These are phyloP conservation scores for Mamestra brassicae DNA, from an alignment of 2,888 invertebrate species.

Conservation along the genomic window DNA sequence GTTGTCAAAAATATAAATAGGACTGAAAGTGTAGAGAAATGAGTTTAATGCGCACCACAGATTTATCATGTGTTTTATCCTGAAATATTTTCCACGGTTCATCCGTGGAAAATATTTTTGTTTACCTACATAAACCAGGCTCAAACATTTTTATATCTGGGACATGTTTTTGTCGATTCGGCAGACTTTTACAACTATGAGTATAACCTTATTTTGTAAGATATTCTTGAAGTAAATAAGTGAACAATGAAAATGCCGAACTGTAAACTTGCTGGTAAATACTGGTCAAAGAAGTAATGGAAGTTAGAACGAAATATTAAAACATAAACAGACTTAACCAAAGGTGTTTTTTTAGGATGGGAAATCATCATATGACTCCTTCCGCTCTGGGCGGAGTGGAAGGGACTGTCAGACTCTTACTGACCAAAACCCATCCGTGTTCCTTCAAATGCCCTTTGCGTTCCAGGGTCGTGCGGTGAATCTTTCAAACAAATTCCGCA, in stretches of 20 bases:
- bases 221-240: not conserved
- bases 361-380: too few species aligned
- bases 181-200: constrained; percentile 5
- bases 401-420: too few species aligned
- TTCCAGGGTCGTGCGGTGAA: too few species aligned
- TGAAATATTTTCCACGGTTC: constrained; percentile 17
- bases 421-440: too few species aligned
- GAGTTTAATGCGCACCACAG: not conserved
- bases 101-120: constrained; percentile 56
- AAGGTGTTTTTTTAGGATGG: too few species aligned
- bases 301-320: not conserved
- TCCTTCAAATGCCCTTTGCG: too few species aligned
- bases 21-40: not conserved
- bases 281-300: not conserved
- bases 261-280: not conserved
- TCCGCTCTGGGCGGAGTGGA: too few species aligned
- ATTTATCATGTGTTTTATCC: constrained; percentile 11
- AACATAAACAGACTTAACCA: too few species aligned
- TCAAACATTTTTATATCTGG: constrained; percentile 23
- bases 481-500: too few species aligned
- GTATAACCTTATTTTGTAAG: constrained; percentile 7
- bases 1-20: too few species aligned
- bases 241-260: not conserved
- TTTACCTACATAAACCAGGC: constrained; percentile 41
- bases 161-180: constrained; percentile 34